phyloP scores from a whole-genome alignment of 2,888 invertebrate species.

The Thecocarcelia acutangulata region DNA sequence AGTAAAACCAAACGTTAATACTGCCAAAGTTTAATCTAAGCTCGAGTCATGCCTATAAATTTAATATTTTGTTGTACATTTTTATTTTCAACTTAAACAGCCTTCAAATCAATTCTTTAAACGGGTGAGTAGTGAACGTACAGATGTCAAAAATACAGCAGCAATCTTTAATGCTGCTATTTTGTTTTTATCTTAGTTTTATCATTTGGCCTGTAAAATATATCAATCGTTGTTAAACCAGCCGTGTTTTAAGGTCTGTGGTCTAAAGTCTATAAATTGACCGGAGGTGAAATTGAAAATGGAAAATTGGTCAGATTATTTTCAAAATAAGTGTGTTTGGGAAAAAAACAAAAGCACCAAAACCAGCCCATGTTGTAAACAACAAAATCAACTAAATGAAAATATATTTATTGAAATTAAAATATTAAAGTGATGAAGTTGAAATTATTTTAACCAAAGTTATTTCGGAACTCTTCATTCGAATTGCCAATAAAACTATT shows the following conservation, averaged over 20 bases:
- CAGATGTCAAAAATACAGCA: constrained; percentile 22
- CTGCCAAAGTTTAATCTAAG: neutral
- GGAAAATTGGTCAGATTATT: constrained; percentile 55
- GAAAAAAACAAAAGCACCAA: constrained; percentile 1
- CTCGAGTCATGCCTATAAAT: neutral
- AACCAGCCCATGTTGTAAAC: neutral
- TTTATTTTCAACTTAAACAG: constrained; percentile 27
- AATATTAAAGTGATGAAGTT: constrained; percentile 21
- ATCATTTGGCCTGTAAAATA: constrained; percentile 65
- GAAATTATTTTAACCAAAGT: constrained; percentile 28
- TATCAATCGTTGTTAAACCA: constrained; percentile 62
- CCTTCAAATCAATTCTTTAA: constrained; percentile 14
- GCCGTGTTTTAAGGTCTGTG: constrained; percentile 51
- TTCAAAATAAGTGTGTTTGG: neutral
- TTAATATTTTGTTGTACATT: constrained; percentile 24
- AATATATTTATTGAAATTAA: constrained; percentile 53
- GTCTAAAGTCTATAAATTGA: constrained; percentile 66
- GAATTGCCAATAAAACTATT: constrained; percentile 17
- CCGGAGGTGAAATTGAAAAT: constrained; percentile 70
- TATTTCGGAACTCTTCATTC: constrained; percentile 18
- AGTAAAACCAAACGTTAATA: neutral
- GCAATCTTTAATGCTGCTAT: constrained; percentile 14
- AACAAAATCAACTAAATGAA: constrained; percentile 38
- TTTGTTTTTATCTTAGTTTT: constrained; percentile 37
- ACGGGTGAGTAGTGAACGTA: constrained; percentile 16